A percentile compares a stretch with the other conserved stretches of the same genome.
These are phyloP conservation scores for Aricia agestis DNA, from an alignment of 1,140 invertebrate species.

Conservation along the genomic window DNA sequence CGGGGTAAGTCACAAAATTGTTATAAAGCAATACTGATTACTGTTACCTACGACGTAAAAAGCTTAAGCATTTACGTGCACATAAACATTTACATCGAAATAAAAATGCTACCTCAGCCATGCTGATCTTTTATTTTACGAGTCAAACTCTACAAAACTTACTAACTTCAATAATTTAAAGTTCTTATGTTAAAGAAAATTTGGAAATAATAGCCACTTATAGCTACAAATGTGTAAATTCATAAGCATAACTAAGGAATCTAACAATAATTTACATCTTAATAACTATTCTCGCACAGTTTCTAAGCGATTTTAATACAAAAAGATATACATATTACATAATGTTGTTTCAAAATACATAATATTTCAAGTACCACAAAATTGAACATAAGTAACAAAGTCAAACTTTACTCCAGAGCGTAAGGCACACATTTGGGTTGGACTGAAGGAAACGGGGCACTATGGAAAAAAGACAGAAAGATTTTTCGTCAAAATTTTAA, in stretches of 20 bases:
- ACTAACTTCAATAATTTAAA: background rate
- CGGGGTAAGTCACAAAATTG: background rate
- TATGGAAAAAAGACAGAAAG: too few species aligned
- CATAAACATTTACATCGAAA: conserved; percentile 26
- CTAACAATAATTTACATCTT: background rate
- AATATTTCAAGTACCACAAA: too few species aligned
- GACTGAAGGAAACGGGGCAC: too few species aligned
- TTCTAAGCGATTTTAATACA: too few species aligned
- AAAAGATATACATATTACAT: too few species aligned
- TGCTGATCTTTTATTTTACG: conserved; percentile 50
- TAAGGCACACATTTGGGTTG: too few species aligned
- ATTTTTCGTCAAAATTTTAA: too few species aligned
- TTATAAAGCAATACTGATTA: background rate
- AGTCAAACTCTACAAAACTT: conserved; percentile 43
- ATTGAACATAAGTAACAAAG: too few species aligned
- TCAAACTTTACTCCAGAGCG: too few species aligned
- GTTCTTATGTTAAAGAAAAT: background rate
- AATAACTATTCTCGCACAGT: background rate
- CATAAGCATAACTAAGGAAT: background rate
- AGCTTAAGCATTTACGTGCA: background rate
- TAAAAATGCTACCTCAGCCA: conserved; percentile 55
- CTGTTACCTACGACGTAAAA: background rate
- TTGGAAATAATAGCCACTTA: conserved; percentile 14
- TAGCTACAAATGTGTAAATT: background rate
- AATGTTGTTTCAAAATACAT: too few species aligned